These are phyloP conservation scores for Drosophila quinaria DNA, from an alignment of 2,888 invertebrate species.

Conservation along the genomic window DNA sequence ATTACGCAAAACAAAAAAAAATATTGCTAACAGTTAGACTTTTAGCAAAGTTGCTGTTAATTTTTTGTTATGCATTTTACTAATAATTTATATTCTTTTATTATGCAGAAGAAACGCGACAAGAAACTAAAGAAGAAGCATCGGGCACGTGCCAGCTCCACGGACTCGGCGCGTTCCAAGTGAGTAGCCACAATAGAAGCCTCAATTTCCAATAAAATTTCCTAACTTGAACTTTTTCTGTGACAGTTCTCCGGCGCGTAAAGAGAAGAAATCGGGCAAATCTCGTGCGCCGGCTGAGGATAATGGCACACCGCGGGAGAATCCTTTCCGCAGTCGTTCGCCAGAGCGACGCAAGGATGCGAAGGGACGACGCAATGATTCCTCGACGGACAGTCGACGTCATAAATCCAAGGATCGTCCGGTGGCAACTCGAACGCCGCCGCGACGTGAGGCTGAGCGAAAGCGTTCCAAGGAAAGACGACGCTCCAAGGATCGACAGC, in stretches of 20 bases:
- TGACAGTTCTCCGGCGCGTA: conserved; percentile 69
- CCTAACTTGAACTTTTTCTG: background rate
- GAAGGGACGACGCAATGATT: conserved; percentile 60
- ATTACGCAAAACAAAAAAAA: conserved; percentile 5
- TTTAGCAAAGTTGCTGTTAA: conserved; percentile 48
- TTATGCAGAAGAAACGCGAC: conserved; percentile 87
- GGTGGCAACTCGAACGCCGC: conserved; percentile 14
- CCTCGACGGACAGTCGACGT: conserved; percentile 57
- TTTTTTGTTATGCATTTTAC: conserved; percentile 1
- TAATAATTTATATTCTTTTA: conserved; percentile 52
- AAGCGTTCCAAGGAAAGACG: conserved; percentile 39
- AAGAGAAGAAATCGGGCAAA: conserved; percentile 47
- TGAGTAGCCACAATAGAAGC: conserved; percentile 67
- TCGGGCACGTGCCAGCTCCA: conserved; percentile 85
- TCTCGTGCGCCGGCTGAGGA: conserved; percentile 26
- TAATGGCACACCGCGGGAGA: conserved; percentile 51
- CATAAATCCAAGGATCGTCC: conserved; percentile 31
- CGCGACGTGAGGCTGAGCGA: conserved; percentile 15
- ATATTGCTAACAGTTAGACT: conserved; percentile 66
- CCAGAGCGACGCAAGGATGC: conserved; percentile 69
- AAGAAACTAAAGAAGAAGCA: conserved; percentile 88
- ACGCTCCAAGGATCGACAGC: conserved; percentile 19
- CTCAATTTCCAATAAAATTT: background rate
- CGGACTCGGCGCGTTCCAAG: conserved; percentile 88
- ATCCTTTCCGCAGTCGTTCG: conserved; percentile 80